Conservation (phyloP, 2,113 vertebrate genomes). For the Micromys minutus region DNA sequence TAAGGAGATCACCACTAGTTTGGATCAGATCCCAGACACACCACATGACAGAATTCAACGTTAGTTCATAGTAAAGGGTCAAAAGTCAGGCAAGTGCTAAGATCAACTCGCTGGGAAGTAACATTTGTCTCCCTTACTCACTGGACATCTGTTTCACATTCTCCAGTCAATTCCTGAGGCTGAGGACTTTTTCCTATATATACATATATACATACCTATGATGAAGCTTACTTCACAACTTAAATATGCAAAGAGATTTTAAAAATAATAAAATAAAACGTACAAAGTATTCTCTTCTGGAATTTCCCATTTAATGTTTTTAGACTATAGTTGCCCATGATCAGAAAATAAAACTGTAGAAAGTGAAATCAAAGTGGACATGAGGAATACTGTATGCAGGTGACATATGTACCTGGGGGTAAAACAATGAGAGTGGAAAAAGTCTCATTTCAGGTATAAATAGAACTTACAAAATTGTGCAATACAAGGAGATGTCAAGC, state of each 20-base stretch:
- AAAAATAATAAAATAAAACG: neutral
- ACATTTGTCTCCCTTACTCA: neutral
- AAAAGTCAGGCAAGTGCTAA: neutral
- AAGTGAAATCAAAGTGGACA: neutral
- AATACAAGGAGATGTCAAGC: neutral
- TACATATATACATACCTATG: neutral
- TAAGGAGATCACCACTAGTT: neutral
- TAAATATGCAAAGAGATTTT: neutral
- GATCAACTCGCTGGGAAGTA: neutral
- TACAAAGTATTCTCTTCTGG: neutral
- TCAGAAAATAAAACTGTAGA: neutral
- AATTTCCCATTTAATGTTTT: neutral
- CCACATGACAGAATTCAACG: neutral
- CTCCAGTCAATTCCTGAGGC: neutral
- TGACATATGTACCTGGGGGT: neutral
- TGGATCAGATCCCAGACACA: neutral
- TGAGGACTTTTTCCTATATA: neutral
- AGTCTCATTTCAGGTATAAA: neutral
- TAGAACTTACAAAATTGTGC: neutral
- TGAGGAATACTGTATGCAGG: neutral
- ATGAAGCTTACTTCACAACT: neutral
- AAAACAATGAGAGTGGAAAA: slow-evolving; percentile 2
- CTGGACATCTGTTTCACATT: neutral
- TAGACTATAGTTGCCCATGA: neutral
- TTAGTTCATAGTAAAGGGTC: neutral